Evolutionary conservation across 2,888 invertebrate genomes (phyloP).

Genomic region (Nematopogon swammerdamellus): DNA sequence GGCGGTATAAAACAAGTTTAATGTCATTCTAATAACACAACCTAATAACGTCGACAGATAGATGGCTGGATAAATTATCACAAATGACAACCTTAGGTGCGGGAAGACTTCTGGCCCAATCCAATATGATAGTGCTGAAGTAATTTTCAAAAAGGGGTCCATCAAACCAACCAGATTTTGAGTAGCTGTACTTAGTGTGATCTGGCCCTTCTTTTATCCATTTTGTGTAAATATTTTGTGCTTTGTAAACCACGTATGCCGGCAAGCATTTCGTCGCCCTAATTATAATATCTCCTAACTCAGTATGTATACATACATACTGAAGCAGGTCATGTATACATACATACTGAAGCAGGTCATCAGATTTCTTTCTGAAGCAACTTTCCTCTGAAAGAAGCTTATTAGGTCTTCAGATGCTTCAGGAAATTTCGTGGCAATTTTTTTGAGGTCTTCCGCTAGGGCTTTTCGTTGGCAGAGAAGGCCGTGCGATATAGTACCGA

Average conservation of each 20-base stretch:
- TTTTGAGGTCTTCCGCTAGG: too few relatives aligned
- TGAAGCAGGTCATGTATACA: too few relatives aligned
- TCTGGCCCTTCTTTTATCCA: neutral
- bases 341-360: too few relatives aligned
- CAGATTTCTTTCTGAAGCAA: too few relatives aligned
- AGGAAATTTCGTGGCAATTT: too few relatives aligned
- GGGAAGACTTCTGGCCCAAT: neutral
- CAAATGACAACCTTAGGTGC: conserved; percentile 1
- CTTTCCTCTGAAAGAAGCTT: too few relatives aligned
- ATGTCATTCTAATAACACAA: conserved; percentile 16
- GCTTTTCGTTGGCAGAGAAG: too few relatives aligned
- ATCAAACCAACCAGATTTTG: conserved; percentile 7
- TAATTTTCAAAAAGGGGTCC: conserved; percentile 12
- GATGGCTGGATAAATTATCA: conserved; percentile 16
- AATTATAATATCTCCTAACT: too few relatives aligned
- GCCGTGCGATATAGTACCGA: too few relatives aligned
- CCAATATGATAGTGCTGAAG: neutral
- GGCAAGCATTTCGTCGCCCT: neutral
- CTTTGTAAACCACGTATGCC: neutral
- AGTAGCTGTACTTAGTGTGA: conserved; percentile 4
- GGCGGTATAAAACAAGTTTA: conserved; percentile 15
- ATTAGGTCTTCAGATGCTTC: too few relatives aligned
- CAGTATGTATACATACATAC: too few relatives aligned
- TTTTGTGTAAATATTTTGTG: neutral
- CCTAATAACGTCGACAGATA: conserved; percentile 9